Percentiles rank a stretch among this genome's conserved stretches.
phyloP scores from a whole-genome alignment of 2,797 vertebrate genomes.

The Paramormyrops hopkinsi region DNA sequence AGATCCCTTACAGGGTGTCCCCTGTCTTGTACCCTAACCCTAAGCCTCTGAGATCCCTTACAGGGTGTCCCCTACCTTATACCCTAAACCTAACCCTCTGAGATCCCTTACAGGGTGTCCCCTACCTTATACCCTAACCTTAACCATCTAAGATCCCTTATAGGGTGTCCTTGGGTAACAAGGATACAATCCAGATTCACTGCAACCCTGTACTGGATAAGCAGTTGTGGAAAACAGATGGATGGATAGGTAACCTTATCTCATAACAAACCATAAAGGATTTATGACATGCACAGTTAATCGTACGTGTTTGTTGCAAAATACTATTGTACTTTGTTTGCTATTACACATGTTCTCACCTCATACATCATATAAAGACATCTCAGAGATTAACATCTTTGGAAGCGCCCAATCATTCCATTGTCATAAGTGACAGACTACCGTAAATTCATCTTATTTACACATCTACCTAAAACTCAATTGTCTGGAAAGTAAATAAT shows the following conservation, averaged over 20 bases:
- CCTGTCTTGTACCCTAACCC: too few relatives aligned
- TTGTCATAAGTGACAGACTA: neutral
- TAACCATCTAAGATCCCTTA: neutral
- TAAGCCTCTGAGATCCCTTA: too few relatives aligned
- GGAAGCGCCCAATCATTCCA: neutral
- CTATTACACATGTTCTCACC: neutral
- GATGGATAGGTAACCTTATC: neutral
- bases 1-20: neutral
- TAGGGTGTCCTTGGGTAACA: neutral
- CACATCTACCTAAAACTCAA: neutral
- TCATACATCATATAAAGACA: constrained; percentile 1
- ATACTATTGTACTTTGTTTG: neutral
- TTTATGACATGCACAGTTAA: constrained; percentile 1
- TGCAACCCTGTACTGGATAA: neutral
- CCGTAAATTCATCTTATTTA: neutral
- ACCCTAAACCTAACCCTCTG: neutral
- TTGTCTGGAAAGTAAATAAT: constrained; percentile 5
- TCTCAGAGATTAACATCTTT: neutral
- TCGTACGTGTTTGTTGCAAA: neutral
- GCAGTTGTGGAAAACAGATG: neutral
- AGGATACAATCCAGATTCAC: neutral
- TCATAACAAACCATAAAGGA: neutral
- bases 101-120: neutral
- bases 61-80: neutral
- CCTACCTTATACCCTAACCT: neutral